Conservation (phyloP, 2,888 invertebrate genomes). For the Pammene aurita region DNA sequence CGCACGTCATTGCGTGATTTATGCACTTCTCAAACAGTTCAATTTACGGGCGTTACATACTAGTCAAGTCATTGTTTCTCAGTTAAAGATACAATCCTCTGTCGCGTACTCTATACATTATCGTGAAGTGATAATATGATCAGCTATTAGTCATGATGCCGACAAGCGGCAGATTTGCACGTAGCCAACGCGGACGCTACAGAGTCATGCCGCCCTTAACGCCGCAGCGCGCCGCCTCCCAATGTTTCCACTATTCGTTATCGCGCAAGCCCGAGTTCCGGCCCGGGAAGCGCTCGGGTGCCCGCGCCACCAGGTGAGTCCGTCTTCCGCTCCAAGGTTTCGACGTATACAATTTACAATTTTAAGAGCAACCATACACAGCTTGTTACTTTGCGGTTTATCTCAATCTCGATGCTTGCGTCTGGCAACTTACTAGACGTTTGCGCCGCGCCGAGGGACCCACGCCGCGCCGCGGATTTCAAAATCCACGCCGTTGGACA, state of each 20-base stretch:
- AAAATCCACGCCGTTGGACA: too few relatives aligned
- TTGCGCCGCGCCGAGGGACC: too few relatives aligned
- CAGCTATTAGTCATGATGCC: slow-evolving; percentile 57
- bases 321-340: neutral
- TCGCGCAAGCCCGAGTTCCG: slow-evolving; percentile 61
- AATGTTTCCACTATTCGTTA: slow-evolving; percentile 69
- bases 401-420: too few relatives aligned
- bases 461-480: too few relatives aligned
- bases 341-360: neutral
- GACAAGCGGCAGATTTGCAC: slow-evolving; percentile 63
- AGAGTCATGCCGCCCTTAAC: slow-evolving; percentile 64
- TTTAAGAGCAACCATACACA: too few relatives aligned
- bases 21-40: slow-evolving; percentile 56
- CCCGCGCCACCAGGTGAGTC: neutral
- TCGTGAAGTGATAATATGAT: slow-evolving; percentile 52
- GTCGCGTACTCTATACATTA: neutral
- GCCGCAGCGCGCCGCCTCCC: slow-evolving; percentile 59
- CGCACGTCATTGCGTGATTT: slow-evolving; percentile 48
- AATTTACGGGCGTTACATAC: neutral
- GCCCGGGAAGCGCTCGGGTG: slow-evolving; percentile 44
- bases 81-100: neutral
- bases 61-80: neutral
- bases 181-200: slow-evolving; percentile 65
- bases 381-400: too few relatives aligned
- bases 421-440: too few relatives aligned